These are phyloP conservation scores for Miichthys miiuy DNA, from an alignment of 2,797 vertebrate genomes.

Conservation along the genomic window DNA sequence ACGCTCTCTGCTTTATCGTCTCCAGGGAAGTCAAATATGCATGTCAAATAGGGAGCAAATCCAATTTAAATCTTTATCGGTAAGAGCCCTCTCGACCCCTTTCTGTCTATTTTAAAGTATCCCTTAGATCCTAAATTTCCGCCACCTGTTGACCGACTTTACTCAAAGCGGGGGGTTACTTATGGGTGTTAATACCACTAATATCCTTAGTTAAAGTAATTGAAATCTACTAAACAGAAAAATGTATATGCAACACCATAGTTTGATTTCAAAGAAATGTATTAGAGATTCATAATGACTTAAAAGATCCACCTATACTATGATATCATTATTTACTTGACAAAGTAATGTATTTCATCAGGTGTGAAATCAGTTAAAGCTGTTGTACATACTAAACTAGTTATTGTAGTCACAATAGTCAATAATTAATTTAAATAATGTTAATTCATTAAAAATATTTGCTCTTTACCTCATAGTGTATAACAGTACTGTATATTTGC, in stretches of 20 bases:
- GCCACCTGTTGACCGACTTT: conserved; percentile 26
- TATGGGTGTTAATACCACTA: not conserved
- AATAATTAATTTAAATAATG: not conserved
- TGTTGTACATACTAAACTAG: not conserved
- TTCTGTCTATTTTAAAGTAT: conserved; percentile 32
- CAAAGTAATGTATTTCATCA: not conserved
- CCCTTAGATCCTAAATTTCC: conserved; percentile 8
- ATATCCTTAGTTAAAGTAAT: not conserved
- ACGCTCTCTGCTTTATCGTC: not conserved
- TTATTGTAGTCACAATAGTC: not conserved
- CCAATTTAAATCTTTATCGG: not conserved
- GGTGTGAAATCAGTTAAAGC: not conserved
- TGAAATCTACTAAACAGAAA: not conserved
- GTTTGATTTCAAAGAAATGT: not conserved
- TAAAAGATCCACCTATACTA: not conserved
- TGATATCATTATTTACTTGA: not conserved
- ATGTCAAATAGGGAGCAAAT: not conserved
- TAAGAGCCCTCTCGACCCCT: not conserved
- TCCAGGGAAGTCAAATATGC: not conserved
- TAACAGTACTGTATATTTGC: not conserved
- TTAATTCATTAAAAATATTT: not conserved
- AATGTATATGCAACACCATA: not conserved
- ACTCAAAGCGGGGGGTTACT: not conserved
- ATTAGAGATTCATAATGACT: not conserved
- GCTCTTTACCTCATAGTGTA: not conserved